phyloP scores from a whole-genome alignment of 2,113 vertebrate genomes.

The Paraplagusia blochii region DNA sequence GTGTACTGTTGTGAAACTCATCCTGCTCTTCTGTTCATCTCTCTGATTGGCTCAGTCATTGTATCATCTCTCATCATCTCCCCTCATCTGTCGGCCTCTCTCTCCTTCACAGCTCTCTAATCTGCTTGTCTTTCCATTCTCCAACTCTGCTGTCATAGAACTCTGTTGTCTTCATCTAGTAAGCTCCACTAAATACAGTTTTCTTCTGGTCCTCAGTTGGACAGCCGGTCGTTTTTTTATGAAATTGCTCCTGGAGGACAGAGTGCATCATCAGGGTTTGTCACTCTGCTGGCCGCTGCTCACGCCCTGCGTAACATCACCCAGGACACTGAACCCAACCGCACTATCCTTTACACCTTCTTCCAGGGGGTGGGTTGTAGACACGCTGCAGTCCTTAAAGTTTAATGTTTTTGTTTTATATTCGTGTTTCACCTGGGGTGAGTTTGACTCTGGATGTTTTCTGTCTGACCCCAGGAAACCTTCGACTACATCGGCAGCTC shows the following conservation, averaged over 20 bases:
- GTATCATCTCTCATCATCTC: too few relatives aligned
- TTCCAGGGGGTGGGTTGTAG: slow-evolving; percentile 87
- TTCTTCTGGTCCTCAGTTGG: slow-evolving; percentile 73
- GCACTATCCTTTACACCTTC: slow-evolving; percentile 88
- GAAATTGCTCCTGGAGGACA: slow-evolving; percentile 86
- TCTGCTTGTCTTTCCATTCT: too few relatives aligned
- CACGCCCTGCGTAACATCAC: slow-evolving; percentile 79
- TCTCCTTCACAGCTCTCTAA: too few relatives aligned
- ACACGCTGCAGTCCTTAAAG: accelerated
- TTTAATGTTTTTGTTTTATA: too few relatives aligned
- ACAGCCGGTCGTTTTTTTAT: slow-evolving; percentile 93
- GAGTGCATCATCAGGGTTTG: slow-evolving; percentile 80
- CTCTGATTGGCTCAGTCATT: too few relatives aligned
- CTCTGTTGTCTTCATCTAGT: too few relatives aligned
- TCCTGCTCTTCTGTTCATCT: too few relatives aligned
- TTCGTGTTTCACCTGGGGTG: background rate
- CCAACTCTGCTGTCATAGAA: too few relatives aligned
- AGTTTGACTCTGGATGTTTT: background rate
- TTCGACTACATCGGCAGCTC: slow-evolving; percentile 99
- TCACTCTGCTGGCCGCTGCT: slow-evolving; percentile 85
- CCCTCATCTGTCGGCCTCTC: too few relatives aligned
- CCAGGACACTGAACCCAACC: slow-evolving; percentile 51
- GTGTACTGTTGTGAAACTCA: background rate
- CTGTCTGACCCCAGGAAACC: slow-evolving; percentile 77
- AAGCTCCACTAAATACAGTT: background rate